Conservation (phyloP, 2,888 invertebrate species). For the Labia minor region DNA sequence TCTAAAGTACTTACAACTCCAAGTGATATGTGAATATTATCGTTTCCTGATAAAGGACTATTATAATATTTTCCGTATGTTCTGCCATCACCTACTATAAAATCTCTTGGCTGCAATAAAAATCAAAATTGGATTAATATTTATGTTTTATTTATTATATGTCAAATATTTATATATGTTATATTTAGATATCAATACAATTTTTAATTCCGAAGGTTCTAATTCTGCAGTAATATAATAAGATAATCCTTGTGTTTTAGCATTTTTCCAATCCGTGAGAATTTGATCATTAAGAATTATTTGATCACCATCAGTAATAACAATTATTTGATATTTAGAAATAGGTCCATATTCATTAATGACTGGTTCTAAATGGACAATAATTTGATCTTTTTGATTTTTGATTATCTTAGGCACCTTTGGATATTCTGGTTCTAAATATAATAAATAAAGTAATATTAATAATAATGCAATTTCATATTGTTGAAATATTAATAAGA, state of each 20-base stretch:
- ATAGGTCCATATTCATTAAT: constrained; percentile 70
- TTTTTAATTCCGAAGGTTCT: constrained; percentile 42
- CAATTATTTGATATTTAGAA: constrained; percentile 59
- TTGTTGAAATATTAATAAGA: neutral
- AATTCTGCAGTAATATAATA: constrained; percentile 79
- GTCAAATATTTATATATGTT: too few species aligned
- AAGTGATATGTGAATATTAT: constrained; percentile 55
- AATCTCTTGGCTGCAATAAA: constrained; percentile 36
- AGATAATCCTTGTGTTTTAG: constrained; percentile 53
- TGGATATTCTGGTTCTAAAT: constrained; percentile 55
- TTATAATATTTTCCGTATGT: constrained; percentile 67
- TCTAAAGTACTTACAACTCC: constrained; percentile 60
- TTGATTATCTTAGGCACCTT: constrained; percentile 52
- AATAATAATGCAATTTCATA: neutral
- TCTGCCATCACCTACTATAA: constrained; percentile 65
- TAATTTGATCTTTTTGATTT: constrained; percentile 50
- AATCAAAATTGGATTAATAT: neutral
- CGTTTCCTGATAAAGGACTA: constrained; percentile 52
- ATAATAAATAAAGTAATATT: neutral
- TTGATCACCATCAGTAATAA: constrained; percentile 49
- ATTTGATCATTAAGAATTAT: constrained; percentile 47
- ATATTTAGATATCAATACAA: constrained; percentile 19
- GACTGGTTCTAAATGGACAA: constrained; percentile 54
- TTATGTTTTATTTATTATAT: neutral
- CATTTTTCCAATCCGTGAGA: constrained; percentile 53